phyloP scores from a whole-genome alignment of 2,888 invertebrate genomes.

The Tuta absoluta region DNA sequence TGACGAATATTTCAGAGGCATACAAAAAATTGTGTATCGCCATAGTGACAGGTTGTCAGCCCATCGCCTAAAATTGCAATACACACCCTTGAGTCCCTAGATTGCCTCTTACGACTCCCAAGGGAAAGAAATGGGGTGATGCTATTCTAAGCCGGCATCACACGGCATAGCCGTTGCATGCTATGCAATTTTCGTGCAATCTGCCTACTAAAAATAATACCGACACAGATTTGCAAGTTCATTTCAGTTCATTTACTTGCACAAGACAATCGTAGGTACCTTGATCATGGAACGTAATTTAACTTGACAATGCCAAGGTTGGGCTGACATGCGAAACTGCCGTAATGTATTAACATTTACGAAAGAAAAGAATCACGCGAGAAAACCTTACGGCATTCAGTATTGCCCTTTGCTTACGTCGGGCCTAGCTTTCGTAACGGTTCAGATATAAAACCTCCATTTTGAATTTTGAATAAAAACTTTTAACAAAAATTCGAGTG shows the following conservation, averaged over 20 bases:
- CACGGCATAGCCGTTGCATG: neutral
- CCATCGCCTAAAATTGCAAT: no score
- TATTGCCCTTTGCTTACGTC: neutral
- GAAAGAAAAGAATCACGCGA: conserved; percentile 50
- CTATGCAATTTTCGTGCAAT: neutral
- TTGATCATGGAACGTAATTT: conserved; percentile 7
- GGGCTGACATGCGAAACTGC: conserved; percentile 68
- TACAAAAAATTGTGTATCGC: no score
- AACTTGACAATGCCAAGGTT: conserved; percentile 5
- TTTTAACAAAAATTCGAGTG: neutral
- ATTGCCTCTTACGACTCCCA: no score
- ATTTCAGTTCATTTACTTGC: conserved; percentile 3
- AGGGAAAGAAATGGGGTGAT: no score
- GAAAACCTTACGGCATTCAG: conserved; percentile 44
- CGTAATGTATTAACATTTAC: conserved; percentile 64
- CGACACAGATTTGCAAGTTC: neutral
- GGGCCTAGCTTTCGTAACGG: neutral
- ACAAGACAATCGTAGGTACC: neutral
- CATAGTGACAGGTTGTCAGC: no score
- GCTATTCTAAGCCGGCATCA: no score
- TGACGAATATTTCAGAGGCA: no score
- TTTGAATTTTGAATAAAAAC: neutral
- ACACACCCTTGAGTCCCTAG: no score
- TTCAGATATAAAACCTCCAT: neutral
- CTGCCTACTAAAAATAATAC: neutral